phyloP scores from a whole-genome alignment of 2,888 invertebrate genomes.

The Tetranychus piercei region DNA sequence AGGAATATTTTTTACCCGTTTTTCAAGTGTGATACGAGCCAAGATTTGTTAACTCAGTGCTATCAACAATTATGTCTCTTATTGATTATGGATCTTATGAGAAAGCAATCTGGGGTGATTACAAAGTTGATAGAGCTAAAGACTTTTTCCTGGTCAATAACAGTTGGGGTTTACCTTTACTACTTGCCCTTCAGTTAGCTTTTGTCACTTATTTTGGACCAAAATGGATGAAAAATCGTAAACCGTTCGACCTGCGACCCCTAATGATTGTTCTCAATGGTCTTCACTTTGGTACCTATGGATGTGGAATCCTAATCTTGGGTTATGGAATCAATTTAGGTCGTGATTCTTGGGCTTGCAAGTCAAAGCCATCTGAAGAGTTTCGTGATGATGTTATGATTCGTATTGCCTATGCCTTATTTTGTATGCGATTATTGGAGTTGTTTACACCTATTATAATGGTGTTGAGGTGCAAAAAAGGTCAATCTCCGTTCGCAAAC shows the following conservation, averaged over 20 bases:
- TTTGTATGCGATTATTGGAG: not conserved
- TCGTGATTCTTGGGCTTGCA: not conserved
- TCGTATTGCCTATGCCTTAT: not conserved
- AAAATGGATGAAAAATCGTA: not conserved
- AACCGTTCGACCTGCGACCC: not conserved
- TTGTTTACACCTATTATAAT: not conserved
- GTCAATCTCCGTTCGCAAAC: not conserved
- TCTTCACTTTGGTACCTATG: slow-evolving; percentile 7
- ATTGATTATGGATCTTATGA: not conserved
- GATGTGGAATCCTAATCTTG: not conserved
- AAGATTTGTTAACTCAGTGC: too few species aligned
- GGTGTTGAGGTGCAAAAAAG: not conserved
- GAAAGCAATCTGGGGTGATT: not conserved
- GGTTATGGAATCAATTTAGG: slow-evolving; percentile 3
- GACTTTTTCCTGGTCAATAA: slow-evolving; percentile 4
- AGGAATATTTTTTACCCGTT: too few species aligned
- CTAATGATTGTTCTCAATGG: not conserved
- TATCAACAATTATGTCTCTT: not conserved
- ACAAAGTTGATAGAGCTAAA: not conserved
- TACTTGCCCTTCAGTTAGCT: not conserved
- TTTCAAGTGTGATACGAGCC: too few species aligned
- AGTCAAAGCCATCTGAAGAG: not conserved
- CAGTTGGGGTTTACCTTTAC: not conserved
- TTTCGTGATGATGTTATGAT: not conserved
- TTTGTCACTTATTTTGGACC: not conserved